A percentile compares a stretch with the other conserved stretches of the same genome.
Conservation (phyloP, 2,113 vertebrate genomes). For the Cinclus cinclus region DNA sequence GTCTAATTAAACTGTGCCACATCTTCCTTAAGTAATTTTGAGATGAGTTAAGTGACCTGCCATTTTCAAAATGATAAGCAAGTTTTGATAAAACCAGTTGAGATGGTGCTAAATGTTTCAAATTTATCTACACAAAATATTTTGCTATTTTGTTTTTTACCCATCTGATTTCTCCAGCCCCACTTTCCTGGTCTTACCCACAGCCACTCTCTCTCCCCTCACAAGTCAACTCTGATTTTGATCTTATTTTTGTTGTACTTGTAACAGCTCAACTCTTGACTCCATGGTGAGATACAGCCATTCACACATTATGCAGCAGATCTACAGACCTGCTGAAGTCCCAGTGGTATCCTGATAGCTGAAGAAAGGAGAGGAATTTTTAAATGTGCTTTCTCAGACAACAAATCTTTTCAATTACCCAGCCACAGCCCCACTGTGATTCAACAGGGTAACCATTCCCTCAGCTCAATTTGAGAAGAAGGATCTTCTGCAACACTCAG, state of each 20-base stretch:
- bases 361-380: slow-evolving; percentile 21
- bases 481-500: neutral
- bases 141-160: neutral
- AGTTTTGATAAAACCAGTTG: neutral
- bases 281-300: neutral
- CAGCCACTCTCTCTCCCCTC: neutral
- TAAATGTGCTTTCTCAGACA: slow-evolving; percentile 1
- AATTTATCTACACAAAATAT: neutral
- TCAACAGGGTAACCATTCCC: neutral
- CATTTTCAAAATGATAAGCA: neutral
- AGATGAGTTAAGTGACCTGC: neutral
- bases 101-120: neutral
- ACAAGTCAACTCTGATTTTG: neutral
- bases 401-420: slow-evolving; percentile 22
- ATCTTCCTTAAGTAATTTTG: neutral
- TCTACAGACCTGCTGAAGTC: neutral
- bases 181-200: neutral
- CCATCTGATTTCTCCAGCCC: neutral
- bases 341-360: neutral
- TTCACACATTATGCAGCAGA: slow-evolving; percentile 19
- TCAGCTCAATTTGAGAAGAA: neutral
- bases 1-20: neutral
- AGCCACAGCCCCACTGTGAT: neutral
- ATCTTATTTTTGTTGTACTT: neutral
- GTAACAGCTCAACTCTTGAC: slow-evolving; percentile 27